phyloP scores from a whole-genome alignment of 2,888 invertebrate species.

The Philopedon plagiatum region DNA sequence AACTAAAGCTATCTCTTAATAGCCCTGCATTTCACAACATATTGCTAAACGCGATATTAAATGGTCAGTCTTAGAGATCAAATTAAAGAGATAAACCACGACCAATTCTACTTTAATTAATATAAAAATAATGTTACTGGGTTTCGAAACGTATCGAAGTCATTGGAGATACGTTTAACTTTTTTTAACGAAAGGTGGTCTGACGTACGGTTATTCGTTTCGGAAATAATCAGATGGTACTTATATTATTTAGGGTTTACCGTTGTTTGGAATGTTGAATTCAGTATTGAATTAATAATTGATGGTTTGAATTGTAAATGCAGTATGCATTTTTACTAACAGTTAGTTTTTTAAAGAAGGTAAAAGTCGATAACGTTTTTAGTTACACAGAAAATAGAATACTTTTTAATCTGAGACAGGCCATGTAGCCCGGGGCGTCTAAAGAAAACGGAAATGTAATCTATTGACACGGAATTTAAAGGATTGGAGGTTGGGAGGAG shows the following conservation, averaged over 20 bases:
- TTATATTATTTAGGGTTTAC: neutral
- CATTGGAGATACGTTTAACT: slow-evolving; percentile 14
- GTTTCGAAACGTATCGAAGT: slow-evolving; percentile 22
- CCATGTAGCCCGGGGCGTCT: too few species aligned
- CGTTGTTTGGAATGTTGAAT: too few species aligned
- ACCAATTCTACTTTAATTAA: slow-evolving; percentile 27
- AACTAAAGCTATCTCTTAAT: slow-evolving; percentile 29
- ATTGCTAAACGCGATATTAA: slow-evolving; percentile 43
- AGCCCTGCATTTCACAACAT: slow-evolving; percentile 37
- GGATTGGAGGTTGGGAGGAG: too few species aligned
- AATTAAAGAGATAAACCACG: slow-evolving; percentile 34
- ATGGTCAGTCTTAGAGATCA: slow-evolving; percentile 8
- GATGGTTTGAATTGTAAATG: too few species aligned
- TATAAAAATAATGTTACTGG: slow-evolving; percentile 38
- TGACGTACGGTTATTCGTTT: neutral
- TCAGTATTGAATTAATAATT: too few species aligned
- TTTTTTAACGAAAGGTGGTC: neutral
- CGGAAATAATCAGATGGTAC: neutral
- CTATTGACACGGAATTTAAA: too few species aligned
- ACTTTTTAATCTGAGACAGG: too few species aligned
- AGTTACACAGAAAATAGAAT: too few species aligned
- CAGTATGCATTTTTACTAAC: too few species aligned
- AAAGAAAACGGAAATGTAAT: too few species aligned
- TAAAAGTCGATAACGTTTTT: too few species aligned
- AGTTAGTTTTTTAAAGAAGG: too few species aligned